phyloP scores from a whole-genome alignment of 2,113 vertebrate genomes.

The Excalfactoria chinensis region DNA sequence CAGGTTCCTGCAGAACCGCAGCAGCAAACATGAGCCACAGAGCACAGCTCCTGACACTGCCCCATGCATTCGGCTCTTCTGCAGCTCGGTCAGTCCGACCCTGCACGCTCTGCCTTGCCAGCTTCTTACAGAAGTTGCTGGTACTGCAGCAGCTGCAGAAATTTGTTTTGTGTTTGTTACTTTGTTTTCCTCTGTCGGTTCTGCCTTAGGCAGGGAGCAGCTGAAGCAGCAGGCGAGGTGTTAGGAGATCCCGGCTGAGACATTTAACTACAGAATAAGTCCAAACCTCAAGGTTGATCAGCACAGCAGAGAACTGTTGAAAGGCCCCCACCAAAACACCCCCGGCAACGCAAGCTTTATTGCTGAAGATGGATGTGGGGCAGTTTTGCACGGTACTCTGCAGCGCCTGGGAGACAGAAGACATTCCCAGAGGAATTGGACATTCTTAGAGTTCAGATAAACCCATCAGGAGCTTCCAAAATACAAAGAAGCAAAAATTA shows the following conservation, averaged over 20 bases:
- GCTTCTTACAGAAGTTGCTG: not conserved
- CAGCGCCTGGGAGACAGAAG: not conserved
- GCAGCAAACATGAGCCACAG: not conserved
- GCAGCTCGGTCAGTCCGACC: not conserved
- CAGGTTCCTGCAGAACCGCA: not conserved
- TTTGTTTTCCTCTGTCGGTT: not conserved
- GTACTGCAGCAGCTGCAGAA: not conserved
- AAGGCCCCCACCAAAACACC: not conserved
- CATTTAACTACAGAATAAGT: not conserved
- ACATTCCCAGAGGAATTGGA: rapidly evolving
- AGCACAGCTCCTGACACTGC: not conserved
- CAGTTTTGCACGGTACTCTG: not conserved
- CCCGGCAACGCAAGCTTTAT: not conserved
- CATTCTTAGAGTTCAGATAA: too few relatives aligned
- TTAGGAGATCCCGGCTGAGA: not conserved
- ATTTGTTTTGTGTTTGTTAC: not conserved
- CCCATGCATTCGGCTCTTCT: not conserved
- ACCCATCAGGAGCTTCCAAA: not conserved
- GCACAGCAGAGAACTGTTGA: not conserved
- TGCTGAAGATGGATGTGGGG: not conserved
- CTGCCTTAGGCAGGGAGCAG: not conserved
- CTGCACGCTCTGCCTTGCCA: not conserved
- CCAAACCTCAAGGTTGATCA: not conserved
- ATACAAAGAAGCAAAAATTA: not conserved
- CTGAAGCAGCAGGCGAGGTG: not conserved